Percentiles rank a stretch among this genome's conserved stretches.
phyloP scores from a whole-genome alignment of 2,888 invertebrate genomes.

The Tromatobia lineatoria region DNA sequence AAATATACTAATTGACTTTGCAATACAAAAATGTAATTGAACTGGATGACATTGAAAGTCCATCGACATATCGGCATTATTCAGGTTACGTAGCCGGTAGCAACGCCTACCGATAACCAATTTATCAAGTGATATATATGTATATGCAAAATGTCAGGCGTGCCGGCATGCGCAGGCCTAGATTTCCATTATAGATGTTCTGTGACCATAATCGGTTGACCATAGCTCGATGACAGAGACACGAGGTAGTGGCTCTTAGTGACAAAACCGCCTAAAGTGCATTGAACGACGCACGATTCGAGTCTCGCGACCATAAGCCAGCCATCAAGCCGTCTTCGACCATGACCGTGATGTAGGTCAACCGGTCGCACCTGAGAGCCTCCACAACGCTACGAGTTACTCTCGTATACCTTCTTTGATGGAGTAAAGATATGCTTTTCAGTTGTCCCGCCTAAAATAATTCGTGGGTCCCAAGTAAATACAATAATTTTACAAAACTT shows the following conservation, averaged over 20 bases:
- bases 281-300: conserved; percentile 47
- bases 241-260: conserved; percentile 27
- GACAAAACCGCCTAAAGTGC: conserved; percentile 65
- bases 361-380: conserved; percentile 79
- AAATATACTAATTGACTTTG: too few species aligned
- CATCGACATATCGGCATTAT: background rate
- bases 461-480: conserved; percentile 34
- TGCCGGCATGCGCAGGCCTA: conserved; percentile 67
- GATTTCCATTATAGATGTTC: conserved; percentile 68
- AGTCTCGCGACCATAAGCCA: conserved; percentile 40
- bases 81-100: background rate
- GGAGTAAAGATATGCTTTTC: conserved; percentile 72
- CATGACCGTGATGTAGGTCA: conserved; percentile 84
- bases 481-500: background rate
- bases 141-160: conserved; percentile 53
- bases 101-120: conserved; percentile 43
- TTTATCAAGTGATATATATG: conserved; percentile 31
- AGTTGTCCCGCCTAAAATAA: conserved; percentile 73
- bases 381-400: conserved; percentile 44
- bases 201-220: conserved; percentile 57
- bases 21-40: background rate
- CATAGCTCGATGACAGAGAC: conserved; percentile 27
- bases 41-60: background rate
- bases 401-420: conserved; percentile 51
- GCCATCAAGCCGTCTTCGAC: conserved; percentile 75